Evolutionary conservation across 2,888 invertebrate species (phyloP).

Genomic region (Sicus ferrugineus): DNA sequence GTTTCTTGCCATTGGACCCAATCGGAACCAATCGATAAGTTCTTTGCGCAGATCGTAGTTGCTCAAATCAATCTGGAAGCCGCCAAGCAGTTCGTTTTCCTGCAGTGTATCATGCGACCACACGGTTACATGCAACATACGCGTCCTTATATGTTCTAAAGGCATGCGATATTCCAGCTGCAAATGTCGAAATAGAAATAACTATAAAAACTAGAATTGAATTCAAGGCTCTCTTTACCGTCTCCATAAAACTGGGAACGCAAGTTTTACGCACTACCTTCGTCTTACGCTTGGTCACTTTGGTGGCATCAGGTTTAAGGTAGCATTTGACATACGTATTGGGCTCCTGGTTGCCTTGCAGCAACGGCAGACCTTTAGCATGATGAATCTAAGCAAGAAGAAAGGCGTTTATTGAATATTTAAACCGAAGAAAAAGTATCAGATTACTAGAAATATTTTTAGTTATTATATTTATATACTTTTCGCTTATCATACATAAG

Average conservation of each 20-base stretch:
- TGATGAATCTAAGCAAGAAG: constrained; percentile 71
- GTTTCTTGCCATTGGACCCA: no score
- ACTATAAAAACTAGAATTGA: background rate
- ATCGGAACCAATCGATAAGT: constrained; percentile 85
- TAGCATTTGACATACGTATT: constrained; percentile 92
- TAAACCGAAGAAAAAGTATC: background rate
- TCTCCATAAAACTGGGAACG: constrained; percentile 98
- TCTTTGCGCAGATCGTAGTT: constrained; percentile 79
- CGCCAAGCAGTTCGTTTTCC: constrained; percentile 94
- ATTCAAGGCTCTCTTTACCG: constrained; percentile 69
- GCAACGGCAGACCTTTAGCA: constrained; percentile 84
- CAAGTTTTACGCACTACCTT: constrained; percentile 90
- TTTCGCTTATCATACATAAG: background rate
- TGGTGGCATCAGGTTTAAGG: constrained; percentile 89
- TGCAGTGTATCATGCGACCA: constrained; percentile 95
- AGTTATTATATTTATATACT: no score
- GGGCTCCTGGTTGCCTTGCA: constrained; percentile 83
- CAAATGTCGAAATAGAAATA: background rate
- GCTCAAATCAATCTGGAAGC: constrained; percentile 81
- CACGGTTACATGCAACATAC: constrained; percentile 88
- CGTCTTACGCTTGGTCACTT: constrained; percentile 95
- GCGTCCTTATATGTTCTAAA: constrained; percentile 76
- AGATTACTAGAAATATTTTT: background rate
- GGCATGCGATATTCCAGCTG: constrained; percentile 89
- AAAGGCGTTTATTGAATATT: background rate